Evolutionary conservation across 2,888 invertebrate genomes (phyloP), one percentile per base, ranked within the genome.

Genomic region (Poecilobothrus nobilitatus): DNA sequence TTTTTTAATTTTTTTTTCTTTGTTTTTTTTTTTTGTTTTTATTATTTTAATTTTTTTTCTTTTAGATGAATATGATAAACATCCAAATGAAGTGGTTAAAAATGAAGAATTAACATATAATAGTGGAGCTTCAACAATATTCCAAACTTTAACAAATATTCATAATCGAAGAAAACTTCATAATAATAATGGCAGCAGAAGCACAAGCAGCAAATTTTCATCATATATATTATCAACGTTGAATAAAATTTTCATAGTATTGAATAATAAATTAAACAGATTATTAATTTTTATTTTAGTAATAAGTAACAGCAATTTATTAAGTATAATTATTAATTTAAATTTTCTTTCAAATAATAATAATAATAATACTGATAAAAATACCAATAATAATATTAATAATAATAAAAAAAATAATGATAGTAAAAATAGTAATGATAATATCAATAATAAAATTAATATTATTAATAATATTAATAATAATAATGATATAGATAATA

Each of bases 21-120:
- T n/a, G n/a, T n/a, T n/a, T n/a, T n/a, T n/a, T n/a, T n/a, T n/a
- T n/a, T n/a, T n/a, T n/a, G n/a, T n/a, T n/a, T n/a, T n/a, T n/a
- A n/a, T n/a, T n/a, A n/a, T n/a, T n/a, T n/a, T n/a, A n/a, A n/a
- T n/a, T n/a, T n/a, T n/a, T n/a, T 33, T 27, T 65, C 8, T 65
- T 65, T 37, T 87, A 90, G 92, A 91, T 84, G 91, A 91, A 81
- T 91, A 91, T 79, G 92, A 92, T 78, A 92, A 92, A 81, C 89
- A 91, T 82, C 93, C 91, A 71, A 95, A 94, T 82, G 94, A 95
- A 83, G 94, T 94, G 75, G 92, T 94, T 76, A 95, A 94, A 84
- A 94, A 94, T 80, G 94, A 94, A 83, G 94, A 93, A 84, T 84
- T 95, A 78, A 93, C 93, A 70, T 90, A 91, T 79, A 89, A 86